Conservation (phyloP, 2,113 vertebrate species). For the Brachypodius melanocephalos region DNA sequence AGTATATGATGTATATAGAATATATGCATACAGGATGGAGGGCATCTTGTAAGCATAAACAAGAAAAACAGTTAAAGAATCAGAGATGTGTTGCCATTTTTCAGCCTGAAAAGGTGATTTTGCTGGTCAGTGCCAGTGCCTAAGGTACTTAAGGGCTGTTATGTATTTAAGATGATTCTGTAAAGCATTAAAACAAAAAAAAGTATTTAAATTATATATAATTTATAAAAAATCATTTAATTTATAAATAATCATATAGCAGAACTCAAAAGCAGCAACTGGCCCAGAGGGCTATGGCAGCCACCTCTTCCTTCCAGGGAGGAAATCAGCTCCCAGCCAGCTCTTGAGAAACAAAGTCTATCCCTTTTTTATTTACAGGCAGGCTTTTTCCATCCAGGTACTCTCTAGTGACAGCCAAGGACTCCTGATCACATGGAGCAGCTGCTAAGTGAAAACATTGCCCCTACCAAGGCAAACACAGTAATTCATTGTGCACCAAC, state of each 20-base stretch:
- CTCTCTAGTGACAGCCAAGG: not conserved
- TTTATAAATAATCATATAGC: too few species aligned
- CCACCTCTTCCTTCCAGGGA: not conserved
- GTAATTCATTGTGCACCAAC: not conserved
- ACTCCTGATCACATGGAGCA: not conserved
- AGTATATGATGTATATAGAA: not conserved
- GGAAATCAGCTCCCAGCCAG: not conserved
- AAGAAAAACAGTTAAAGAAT: not conserved
- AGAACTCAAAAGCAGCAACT: not conserved
- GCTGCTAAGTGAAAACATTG: not conserved
- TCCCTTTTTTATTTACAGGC: not conserved
- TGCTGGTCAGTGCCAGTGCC: not conserved
- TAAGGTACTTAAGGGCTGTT: too few species aligned
- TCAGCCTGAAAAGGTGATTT: not conserved
- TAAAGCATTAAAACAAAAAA: too few species aligned
- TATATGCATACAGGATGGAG: not conserved
- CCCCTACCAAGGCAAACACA: not conserved
- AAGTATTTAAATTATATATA: too few species aligned
- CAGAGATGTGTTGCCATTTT: not conserved
- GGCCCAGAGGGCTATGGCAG: not conserved
- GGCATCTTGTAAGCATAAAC: not conserved
- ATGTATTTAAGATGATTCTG: too few species aligned
- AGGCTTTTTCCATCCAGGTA: not conserved
- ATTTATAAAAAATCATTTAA: too few species aligned
- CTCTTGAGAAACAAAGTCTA: not conserved